Conservation (phyloP, 2,797 vertebrate species). For the Macrochelys suwanniensis region DNA sequence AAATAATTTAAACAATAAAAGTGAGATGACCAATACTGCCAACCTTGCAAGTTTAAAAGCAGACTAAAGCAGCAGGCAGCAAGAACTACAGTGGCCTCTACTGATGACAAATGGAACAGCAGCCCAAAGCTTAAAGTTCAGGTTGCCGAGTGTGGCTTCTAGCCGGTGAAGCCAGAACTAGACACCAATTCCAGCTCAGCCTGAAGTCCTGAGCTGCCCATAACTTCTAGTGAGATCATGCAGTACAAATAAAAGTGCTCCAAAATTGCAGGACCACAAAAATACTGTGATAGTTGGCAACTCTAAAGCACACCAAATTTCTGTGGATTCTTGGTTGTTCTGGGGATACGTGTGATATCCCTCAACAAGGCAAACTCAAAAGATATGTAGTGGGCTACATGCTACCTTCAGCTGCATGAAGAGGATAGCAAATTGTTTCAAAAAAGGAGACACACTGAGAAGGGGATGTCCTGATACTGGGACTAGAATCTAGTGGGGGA, state of each 20-base stretch:
- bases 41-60: not conserved
- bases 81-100: too few species aligned
- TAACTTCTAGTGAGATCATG: not conserved
- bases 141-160: not conserved
- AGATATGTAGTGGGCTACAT: not conserved
- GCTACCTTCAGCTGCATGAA: not conserved
- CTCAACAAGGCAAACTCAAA: not conserved
- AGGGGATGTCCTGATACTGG: not conserved
- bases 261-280: not conserved
- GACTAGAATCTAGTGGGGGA: too few species aligned
- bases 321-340: not conserved
- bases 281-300: not conserved
- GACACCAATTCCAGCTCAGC: too few species aligned
- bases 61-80: not conserved
- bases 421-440: not conserved
- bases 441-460: not conserved
- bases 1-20: constrained; percentile 1
- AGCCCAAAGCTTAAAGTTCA: not conserved
- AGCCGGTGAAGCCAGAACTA: not conserved
- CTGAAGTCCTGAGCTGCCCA: not conserved
- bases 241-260: not conserved
- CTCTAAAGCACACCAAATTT: not conserved
- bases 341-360: not conserved
- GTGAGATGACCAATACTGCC: not conserved
- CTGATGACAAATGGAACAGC: too few species aligned